Evolutionary conservation across 2,797 vertebrate species (phyloP), one percentile per base, ranked within the genome.

Genomic region (Dipus sagitta): DNA sequence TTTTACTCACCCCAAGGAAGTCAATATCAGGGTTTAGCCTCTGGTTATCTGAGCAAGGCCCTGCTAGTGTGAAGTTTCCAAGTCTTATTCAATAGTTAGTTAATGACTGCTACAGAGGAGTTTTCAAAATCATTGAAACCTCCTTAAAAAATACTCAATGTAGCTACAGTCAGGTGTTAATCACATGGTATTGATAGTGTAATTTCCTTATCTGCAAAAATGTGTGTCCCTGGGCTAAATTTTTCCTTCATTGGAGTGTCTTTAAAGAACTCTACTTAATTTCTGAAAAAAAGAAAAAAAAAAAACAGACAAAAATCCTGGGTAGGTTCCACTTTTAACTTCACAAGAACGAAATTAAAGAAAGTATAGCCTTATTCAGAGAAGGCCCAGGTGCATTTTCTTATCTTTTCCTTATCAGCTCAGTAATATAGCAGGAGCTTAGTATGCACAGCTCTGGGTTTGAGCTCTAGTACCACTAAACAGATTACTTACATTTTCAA

Each of bases 131-230:
- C 81, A 92, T 96, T 97, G 95, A 85, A 3, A 90, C 92, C 47
- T 81, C 75, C 80, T 97, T 97, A 96, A 94, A 97, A 98, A 97
- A 96, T 97, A 97, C 97, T 97, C 38, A 93, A 86, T 95, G 95
- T 95, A 95, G 88, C 95, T 82, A 92, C 88, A 96, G 94, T 97
- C 96, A 95, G 95, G 75, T 96, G 85, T 95, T 98, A 98, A 97
- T 97, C 96, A 97, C 97, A 92, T 96, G 74, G 87, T 88, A 97
- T 2, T 96, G 95, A 97, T 91, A 97, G 90, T 0, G 21, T 79
- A 97, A 97, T 97, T 97, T 98, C 95, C 94, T 78, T 97, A 91
- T 97, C 86, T 96, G 86, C 74, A 97, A 94, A 97, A 96, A 24
- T 77, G 92, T 96, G 95, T 96, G 91, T 96, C 90, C 93, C 47